Conservation (phyloP, 2,797 vertebrate species). For the Darevskia mixta region DNA sequence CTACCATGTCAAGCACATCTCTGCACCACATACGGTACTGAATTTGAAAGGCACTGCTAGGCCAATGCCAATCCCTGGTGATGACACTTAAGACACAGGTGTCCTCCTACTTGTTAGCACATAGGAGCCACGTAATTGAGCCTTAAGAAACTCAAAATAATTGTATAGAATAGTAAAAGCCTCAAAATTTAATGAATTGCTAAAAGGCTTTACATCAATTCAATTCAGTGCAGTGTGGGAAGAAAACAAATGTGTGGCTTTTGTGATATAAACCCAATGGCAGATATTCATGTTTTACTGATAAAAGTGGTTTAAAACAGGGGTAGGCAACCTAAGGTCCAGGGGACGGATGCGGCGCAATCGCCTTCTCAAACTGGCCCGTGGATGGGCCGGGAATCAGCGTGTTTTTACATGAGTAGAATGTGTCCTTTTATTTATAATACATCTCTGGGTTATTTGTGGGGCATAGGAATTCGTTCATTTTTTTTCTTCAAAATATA, state of each 20-base stretch:
- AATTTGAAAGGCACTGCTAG: not conserved
- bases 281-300: not conserved
- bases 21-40: not conserved
- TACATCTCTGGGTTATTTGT: too few species aligned
- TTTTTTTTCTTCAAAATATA: too few species aligned
- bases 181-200: not conserved
- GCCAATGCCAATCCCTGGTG: not conserved
- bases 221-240: not conserved
- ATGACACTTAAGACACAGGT: not conserved
- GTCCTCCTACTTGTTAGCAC: not conserved
- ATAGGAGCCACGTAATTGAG: not conserved
- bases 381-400: too few species aligned
- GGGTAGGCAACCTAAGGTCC: too few species aligned
- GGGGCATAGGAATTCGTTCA: too few species aligned
- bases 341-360: too few species aligned
- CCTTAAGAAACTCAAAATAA: not conserved
- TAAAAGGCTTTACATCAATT: conserved; percentile 7
- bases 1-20: not conserved
- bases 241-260: not conserved
- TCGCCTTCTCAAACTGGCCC: too few species aligned
- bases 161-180: not conserved
- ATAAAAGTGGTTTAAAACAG: conserved; percentile 30
- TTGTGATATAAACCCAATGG: not conserved
- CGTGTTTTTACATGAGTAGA: too few species aligned
- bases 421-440: too few species aligned